Evolutionary conservation across 1,140 invertebrate genomes (phyloP), one percentile per base, ranked within the genome.

Genomic region (Bombus confusus): DNA sequence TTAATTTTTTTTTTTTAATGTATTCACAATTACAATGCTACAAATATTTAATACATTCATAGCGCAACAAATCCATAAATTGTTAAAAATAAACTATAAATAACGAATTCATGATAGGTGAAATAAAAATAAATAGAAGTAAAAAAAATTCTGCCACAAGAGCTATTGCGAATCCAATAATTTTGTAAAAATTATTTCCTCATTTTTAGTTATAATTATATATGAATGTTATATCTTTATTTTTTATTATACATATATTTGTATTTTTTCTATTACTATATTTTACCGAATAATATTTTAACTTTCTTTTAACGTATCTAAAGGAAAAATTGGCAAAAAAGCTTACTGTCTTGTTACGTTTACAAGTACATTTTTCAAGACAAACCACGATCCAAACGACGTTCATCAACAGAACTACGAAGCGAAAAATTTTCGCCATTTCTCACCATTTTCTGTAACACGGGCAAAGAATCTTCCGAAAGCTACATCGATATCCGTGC

Each of bases 401-500:
- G 76, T 34, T 72, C 83, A 89, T 88, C 68, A 41, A 62, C 28
- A 15, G 31, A 43, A 80, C 15, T 47, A 57, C 64, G 52, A 34
- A 34, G 34, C 34, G 39, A 75, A 72, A 82, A 76, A 71, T 57
- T 62, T 57, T 39, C 59, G 39, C 39, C 52, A 77, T 37, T 41
- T 62, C 18, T 25, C 34, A 64, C 18, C 69, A 75, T 64, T 86
- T 52, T 18, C 52, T 41, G 79, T 89, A 66, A 78, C 43, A 62
- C 74, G 74, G 57, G 83, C 74, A 83, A 86, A 80, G 83, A 85
- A 85, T 72, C n/a, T 10, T 69, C 13, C 59, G 18, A 43, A 59
- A 72, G 68, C 78, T 83, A 80, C 62, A 88, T 82, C 78, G 66
- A 87, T 87, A 81, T 85, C 78, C 22, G 5, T 22, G 59, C 66